Base-by-base conservation (phyloP, 2,797 vertebrate genomes). In the Sebastes trivittatus region DNA sequence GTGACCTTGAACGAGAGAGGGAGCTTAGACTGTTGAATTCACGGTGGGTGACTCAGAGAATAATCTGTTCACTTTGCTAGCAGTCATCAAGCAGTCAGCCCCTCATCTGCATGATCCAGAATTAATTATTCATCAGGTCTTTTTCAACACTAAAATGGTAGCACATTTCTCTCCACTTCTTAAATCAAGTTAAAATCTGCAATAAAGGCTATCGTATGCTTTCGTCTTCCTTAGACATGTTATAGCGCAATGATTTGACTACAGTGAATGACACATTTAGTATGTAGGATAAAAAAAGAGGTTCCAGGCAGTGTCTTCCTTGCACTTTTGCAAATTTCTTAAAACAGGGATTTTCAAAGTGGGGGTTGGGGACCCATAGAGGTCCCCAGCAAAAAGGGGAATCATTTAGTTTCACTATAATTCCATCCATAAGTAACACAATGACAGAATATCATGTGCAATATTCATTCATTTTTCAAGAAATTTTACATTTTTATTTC, bases 91-190 rank as follows among this genome's bases (percentile, higher is more conserved):
- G 84, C 86, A 87, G 87, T 87, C 88, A 75, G 74, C 22, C 78
- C 83, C 77, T 92, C 87, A 89, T 90, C 85, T 87, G 88, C 83
- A 90, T 91, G 88, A 92, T 83, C 86, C 84, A 64, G 30, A 89
- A 84, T 93, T 87, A 84, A 93, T 90, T 87, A 91, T 94, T 93
- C 88, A 92, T 83, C 8, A 87, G 68, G 77, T 68, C 38, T 77
- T 81, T 83, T 87, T 89, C 75, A 65, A 62, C 80, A 71, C 75
- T 61, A 49, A 89, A 82, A 74, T 55, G 75, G 63, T 29, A 34
- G 27, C 83, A 77, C 70, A 52, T 79, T 49, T 72, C 78, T 32
- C 60, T 66, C 58, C n/a, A n/a, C 83, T 85, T 83, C 67, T 85
- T n/a, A 30, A 46, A 85, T 76, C 66, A 76, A 75, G 56, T 80